phyloP scores from a whole-genome alignment of 1,140 invertebrate species.

The Lethocerus indicus region DNA sequence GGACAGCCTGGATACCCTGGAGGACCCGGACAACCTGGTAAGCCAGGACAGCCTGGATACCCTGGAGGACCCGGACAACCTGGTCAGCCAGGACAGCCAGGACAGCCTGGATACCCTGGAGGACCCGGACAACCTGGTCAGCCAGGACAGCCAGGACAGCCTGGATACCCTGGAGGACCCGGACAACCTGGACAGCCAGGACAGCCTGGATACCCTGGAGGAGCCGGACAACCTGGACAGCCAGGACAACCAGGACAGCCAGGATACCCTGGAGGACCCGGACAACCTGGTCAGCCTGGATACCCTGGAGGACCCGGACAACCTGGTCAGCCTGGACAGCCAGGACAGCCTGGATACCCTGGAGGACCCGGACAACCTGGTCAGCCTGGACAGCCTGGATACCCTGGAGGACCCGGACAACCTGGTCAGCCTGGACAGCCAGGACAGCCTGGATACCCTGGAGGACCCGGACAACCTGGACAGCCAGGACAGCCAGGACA shows the following conservation, averaged over 20 bases:
- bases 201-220: constrained; percentile 14
- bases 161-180: constrained; percentile 11
- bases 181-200: constrained; percentile 16
- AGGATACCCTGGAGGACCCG: constrained; percentile 14
- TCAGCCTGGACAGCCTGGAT: constrained; percentile 13
- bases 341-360: constrained; percentile 16
- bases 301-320: constrained; percentile 14
- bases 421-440: constrained; percentile 18
- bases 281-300: constrained; percentile 14
- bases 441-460: constrained; percentile 17
- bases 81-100: constrained; percentile 20
- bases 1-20: too few relatives aligned
- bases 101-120: constrained; percentile 11
- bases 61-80: constrained; percentile 19
- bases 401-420: constrained; percentile 13
- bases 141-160: constrained; percentile 11
- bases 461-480: constrained; percentile 16
- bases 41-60: background rate
- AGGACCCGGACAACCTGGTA: too few relatives aligned
- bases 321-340: constrained; percentile 16
- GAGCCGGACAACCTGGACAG: constrained; percentile 14
- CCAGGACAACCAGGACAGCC: constrained; percentile 13
- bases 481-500: constrained; percentile 15
- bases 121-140: constrained; percentile 14
- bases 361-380: constrained; percentile 16